Conservation (phyloP, 2,888 invertebrate genomes). For the Hecatera dysodea region DNA sequence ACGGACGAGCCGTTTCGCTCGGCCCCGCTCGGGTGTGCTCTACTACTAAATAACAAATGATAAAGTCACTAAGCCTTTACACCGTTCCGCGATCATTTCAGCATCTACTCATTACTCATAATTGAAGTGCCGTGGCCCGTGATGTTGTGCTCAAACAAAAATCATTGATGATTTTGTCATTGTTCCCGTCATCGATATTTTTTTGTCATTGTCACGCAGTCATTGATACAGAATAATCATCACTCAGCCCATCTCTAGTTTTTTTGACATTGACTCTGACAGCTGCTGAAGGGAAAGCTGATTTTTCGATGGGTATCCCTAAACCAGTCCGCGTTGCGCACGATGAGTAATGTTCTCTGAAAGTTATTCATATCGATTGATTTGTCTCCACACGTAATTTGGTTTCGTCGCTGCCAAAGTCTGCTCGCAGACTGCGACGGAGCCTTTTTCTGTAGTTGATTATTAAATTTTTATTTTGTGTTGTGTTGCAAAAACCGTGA, state of each 20-base stretch:
- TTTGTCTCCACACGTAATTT: conserved; percentile 77
- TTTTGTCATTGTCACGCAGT: no score
- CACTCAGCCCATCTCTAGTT: no score
- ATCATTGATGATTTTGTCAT: no score
- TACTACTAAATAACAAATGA: no score
- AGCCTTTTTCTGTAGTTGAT: conserved; percentile 74
- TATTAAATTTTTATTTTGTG: conserved; percentile 76
- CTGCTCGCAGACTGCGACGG: conserved; percentile 87
- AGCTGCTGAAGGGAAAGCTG: conserved; percentile 22
- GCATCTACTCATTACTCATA: neutral
- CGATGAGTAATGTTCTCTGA: conserved; percentile 73
- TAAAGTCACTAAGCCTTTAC: no score
- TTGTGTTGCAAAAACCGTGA: conserved; percentile 73
- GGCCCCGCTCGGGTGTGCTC: no score
- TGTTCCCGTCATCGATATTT: no score
- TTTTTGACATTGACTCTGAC: conserved; percentile 17
- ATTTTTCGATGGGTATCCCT: conserved; percentile 66
- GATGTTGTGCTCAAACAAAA: no score
- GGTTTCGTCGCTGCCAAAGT: conserved; percentile 87
- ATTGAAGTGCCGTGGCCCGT: no score
- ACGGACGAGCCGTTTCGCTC: no score
- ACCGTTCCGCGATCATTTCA: no score
- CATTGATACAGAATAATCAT: no score
- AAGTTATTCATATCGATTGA: conserved; percentile 80
- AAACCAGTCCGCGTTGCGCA: conserved; percentile 69